phyloP scores from a whole-genome alignment of 2,797 vertebrate genomes.

The Microctenopoma steveboyesi region DNA sequence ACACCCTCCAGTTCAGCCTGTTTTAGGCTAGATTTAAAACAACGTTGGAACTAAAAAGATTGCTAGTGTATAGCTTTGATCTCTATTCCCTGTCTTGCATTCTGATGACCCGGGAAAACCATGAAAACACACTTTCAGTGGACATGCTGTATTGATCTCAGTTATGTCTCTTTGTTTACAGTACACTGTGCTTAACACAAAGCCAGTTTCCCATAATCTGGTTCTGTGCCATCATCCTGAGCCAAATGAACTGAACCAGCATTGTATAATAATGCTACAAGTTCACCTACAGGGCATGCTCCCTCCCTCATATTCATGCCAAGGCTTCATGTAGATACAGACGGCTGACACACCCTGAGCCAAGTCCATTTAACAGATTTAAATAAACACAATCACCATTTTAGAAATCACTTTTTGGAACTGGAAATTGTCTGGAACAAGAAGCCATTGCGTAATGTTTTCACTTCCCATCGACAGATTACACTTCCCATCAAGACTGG shows the following conservation, averaged over 20 bases:
- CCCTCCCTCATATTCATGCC: not conserved
- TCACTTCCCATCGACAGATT: not conserved
- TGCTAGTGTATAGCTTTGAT: too few relatives aligned
- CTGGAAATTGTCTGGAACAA: not conserved
- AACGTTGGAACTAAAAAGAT: too few relatives aligned
- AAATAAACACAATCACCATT: constrained; percentile 3
- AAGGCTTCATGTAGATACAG: not conserved
- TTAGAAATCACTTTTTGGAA: constrained; percentile 4
- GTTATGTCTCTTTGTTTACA: not conserved
- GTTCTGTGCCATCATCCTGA: not conserved
- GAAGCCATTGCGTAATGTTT: not conserved
- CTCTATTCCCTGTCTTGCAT: not conserved
- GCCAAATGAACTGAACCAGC: not conserved
- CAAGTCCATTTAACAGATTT: not conserved
- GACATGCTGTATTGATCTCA: not conserved
- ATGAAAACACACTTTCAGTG: not conserved
- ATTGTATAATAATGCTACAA: not conserved
- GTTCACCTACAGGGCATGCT: not conserved
- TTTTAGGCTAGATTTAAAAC: too few relatives aligned
- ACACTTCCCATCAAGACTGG: not conserved
- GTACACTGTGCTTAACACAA: not conserved
- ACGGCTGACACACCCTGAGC: not conserved
- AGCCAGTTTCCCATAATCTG: not conserved
- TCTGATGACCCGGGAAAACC: not conserved
- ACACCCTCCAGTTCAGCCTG: not conserved